Conservation (phyloP, 1,140 invertebrate genomes). For the Holotrichia oblita region DNA sequence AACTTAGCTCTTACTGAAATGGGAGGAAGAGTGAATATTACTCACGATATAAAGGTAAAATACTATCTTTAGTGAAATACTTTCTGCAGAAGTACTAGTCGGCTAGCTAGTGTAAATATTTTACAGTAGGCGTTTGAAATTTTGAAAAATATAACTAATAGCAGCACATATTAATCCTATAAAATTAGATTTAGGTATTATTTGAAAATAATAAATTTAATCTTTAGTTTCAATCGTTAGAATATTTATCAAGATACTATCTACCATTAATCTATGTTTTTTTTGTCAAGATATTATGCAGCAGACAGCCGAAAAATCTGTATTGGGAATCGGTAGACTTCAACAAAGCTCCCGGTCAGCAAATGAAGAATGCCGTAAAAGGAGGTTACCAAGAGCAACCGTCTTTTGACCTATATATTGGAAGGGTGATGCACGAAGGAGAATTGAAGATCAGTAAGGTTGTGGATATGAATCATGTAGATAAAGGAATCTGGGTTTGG, state of each 20-base stretch:
- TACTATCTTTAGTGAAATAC: background rate
- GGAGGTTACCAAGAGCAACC: background rate
- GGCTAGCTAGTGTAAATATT: no score
- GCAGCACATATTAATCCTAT: no score
- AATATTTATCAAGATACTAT: background rate
- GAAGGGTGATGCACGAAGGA: background rate
- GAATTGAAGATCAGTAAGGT: constrained; percentile 5
- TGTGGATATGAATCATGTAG: background rate
- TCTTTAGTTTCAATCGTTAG: no score
- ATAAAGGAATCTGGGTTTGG: background rate
- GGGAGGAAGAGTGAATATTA: background rate
- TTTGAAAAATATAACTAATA: no score
- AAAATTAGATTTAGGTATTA: no score
- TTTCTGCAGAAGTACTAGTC: no score
- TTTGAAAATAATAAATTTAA: no score
- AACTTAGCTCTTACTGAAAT: background rate
- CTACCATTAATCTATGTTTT: background rate
- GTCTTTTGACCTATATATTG: background rate
- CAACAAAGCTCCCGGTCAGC: background rate
- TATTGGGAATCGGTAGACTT: constrained; percentile 12
- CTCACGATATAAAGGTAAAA: background rate
- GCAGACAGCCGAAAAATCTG: background rate
- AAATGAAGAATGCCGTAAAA: background rate
- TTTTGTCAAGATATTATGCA: constrained; percentile 2
- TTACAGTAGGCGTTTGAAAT: no score